These are phyloP conservation scores for Heliocidaris erythrogramma DNA, from an alignment of 35 echinoderm and acorn worm species.

Conservation along the genomic window DNA sequence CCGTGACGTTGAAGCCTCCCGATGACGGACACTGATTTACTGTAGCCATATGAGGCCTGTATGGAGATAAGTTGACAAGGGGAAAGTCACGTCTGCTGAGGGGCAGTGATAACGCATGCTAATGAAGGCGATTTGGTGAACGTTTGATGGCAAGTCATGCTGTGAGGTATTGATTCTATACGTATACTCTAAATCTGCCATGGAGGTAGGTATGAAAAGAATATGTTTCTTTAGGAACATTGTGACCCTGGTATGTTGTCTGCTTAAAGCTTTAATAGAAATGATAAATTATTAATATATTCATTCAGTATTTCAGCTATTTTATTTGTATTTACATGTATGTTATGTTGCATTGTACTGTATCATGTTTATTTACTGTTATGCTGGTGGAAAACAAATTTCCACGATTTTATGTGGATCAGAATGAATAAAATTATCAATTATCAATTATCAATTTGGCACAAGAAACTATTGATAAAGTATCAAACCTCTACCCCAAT, in stretches of 20 bases:
- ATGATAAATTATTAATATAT: neutral
- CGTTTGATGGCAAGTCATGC: slow-evolving; percentile 1
- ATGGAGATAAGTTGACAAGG: neutral
- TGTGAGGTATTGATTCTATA: slow-evolving; percentile 5
- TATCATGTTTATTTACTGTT: no score
- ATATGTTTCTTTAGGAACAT: neutral
- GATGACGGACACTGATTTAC: slow-evolving; percentile 2
- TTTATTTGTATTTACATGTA: no score
- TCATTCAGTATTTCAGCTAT: neutral
- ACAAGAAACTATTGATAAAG: no score
- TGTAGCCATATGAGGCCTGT: neutral
- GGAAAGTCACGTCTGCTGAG: neutral
- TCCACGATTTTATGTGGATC: no score
- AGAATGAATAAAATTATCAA: no score
- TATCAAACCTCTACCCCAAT: no score
- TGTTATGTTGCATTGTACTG: no score
- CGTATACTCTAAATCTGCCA: neutral
- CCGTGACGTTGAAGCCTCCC: neutral
- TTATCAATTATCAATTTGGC: no score
- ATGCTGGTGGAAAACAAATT: no score
- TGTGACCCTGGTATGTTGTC: neutral
- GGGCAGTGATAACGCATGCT: neutral
- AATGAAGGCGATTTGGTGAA: neutral
- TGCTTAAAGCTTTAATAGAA: neutral
- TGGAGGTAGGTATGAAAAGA: neutral